Evolutionary conservation across 1,140 invertebrate species (phyloP).

Genomic region (Hyposmocoma kahamanoa): DNA sequence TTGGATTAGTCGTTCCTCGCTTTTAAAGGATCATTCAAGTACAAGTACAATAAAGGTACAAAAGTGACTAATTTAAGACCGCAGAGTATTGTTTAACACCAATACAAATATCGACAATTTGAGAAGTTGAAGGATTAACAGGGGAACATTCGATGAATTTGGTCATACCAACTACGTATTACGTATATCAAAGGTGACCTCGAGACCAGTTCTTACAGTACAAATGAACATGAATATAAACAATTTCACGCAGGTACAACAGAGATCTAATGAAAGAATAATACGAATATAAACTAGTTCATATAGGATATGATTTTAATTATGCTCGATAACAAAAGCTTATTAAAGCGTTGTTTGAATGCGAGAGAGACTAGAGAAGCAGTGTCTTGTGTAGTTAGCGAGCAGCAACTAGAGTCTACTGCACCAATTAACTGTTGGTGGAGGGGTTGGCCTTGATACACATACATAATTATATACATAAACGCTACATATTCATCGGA

Average conservation of each 20-base stretch:
- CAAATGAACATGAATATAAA: conserved; percentile 64
- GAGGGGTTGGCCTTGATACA: conserved; percentile 51
- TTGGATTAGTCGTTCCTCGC: conserved; percentile 66
- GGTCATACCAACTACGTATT: conserved; percentile 38
- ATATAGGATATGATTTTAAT: conserved; percentile 67
- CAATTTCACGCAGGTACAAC: conserved; percentile 69
- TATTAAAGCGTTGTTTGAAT: conserved; percentile 60
- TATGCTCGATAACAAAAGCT: conserved; percentile 65
- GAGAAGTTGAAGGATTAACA: conserved; percentile 35
- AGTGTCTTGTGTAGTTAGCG: conserved; percentile 56
- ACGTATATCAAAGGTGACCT: conserved; percentile 45
- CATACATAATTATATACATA: conserved; percentile 46
- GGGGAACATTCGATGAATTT: conserved; percentile 37
- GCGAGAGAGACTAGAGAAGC: conserved; percentile 71
- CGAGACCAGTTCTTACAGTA: conserved; percentile 53
- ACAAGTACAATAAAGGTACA: conserved; percentile 68
- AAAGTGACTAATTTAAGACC: conserved; percentile 70
- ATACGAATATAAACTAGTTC: conserved; percentile 70
- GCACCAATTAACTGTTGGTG: conserved; percentile 69
- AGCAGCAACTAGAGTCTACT: conserved; percentile 62
- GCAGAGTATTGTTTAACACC: conserved; percentile 63
- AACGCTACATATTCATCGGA: conserved; percentile 27
- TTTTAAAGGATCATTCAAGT: conserved; percentile 64
- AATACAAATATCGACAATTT: conserved; percentile 39
- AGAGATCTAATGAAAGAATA: conserved; percentile 73